Evolutionary conservation across 2,888 invertebrate genomes (phyloP), one percentile per base, ranked within the genome.

Genomic region (Trissolcus japonicus): DNA sequence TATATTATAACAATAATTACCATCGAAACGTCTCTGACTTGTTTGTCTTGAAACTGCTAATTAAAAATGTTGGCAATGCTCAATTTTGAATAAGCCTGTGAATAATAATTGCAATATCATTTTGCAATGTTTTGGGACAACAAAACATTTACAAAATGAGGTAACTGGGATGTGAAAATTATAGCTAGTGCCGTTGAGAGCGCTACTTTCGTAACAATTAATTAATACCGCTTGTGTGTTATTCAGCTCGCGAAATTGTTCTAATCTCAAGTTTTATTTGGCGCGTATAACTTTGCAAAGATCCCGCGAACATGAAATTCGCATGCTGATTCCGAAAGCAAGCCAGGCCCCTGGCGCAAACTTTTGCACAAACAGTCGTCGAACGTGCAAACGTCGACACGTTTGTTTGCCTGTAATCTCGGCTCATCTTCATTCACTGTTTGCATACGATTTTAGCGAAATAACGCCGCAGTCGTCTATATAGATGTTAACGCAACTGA

Each of bases 341-440:
- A 46, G n/a, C 16, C 46, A 16, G 16, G 16, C n/a, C n/a, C 46
- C 14, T 14, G 19, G 19, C 19, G 46, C 46, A 57, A 57, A 57
- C 16, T 57, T 60, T 46, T 16, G 25, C 46, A 21, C 48, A 60
- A 60, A 60, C 60, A 60, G 46, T 48, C 29, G 50, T 35, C 43
- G 46, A 14, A 60, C 60, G 48, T 60, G 50, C 60, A 16, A 50
- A 60, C 29, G 16, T 29, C 35, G 48, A 46, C 48, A 60, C 50
- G 50, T 50, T 29, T 60, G 60, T 60, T 60, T 60, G 25, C 60
- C 29, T 11, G 46, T 60, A 60, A 60, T 60, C 60, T 60, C 29
- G 16, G 60, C 16, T 59, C 14, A 35, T 59, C 57, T 40, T 46
- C 16, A 21, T 19, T 16, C 48, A 11, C 35, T 60, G 60, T 60